Evolutionary conservation across 2,888 invertebrate genomes (phyloP), one percentile per base, ranked within the genome.

Genomic region (Tenthredo mesomela): DNA sequence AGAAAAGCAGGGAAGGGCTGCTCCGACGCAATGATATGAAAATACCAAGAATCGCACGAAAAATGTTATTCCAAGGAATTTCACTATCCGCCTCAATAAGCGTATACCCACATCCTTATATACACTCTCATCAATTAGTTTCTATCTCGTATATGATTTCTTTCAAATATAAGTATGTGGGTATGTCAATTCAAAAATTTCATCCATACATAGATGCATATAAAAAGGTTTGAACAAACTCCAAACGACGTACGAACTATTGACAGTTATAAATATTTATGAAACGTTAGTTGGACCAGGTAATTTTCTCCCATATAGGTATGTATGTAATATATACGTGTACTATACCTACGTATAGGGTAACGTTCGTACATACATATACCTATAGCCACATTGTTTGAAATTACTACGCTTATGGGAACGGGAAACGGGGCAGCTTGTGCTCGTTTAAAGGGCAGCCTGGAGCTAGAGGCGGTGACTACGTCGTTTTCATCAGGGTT

Each of bases 401-500:
- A 77, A 77, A 77, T 77, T 77, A 54, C 33, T 77, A 29, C 77
- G 29, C 33, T 50, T 77, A 25, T 77, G 54, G 29, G 50, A 29
- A 18, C n/a, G 73, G 73, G 10, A 18, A 43, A 73, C 40, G 73
- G 73, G 73, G 43, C 73, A 73, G 43, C 10, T 21, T 21, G 43
- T 9, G 43, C 21, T 10, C 73, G 73, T 54, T 54, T 15, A 25
- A 47, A 77, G 50, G 54, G 29, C 71, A n/a, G 71, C 47, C 33
- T n/a, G 50, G 54, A 54, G 54, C 33, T n/a, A n/a, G 54, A 54
- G 54, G 40, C 61, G 29, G 40, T 25, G 33, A 40, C 33, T 21
- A 9, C 58, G 58, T 37, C n/a, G 61, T 61, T 61, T 61, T 80
- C 80, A 58, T 80, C 80, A 58, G 37, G 80, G 80, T 80, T 61